These are phyloP conservation scores for Euphonia xanthogaster DNA, from an alignment of 2,797 vertebrate genomes.

Conservation along the genomic window DNA sequence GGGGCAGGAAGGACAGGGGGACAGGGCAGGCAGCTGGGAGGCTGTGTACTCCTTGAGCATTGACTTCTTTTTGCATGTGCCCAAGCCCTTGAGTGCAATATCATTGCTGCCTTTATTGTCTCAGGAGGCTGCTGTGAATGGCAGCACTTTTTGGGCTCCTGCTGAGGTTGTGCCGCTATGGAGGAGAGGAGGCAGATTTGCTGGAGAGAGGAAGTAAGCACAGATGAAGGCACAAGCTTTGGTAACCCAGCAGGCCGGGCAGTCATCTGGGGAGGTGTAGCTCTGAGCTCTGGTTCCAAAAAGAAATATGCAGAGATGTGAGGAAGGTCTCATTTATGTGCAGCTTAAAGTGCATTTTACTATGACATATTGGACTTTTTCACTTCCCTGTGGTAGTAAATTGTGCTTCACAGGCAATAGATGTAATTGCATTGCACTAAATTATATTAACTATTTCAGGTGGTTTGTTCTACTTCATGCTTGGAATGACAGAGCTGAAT, in stretches of 20 bases:
- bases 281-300: neutral
- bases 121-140: neutral
- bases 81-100: rapidly evolving
- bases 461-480: neutral
- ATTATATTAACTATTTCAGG: constrained; percentile 27
- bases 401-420: neutral
- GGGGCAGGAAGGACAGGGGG: neutral
- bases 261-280: neutral
- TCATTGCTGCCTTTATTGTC: rapidly evolving
- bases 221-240: neutral
- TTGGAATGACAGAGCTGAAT: neutral
- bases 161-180: neutral
- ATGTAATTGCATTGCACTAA: constrained; percentile 30
- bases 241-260: neutral
- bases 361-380: constrained; percentile 1
- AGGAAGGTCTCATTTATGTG: neutral
- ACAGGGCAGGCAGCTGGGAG: neutral
- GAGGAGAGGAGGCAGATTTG: neutral
- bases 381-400: neutral
- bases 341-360: constrained; percentile 11
- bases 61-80: neutral
- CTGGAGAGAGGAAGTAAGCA: neutral
- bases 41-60: neutral
- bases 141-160: neutral
- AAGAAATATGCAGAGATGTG: neutral